Base-by-base conservation (phyloP, 2,113 vertebrate genomes). In the Cervus canadensis region DNA sequence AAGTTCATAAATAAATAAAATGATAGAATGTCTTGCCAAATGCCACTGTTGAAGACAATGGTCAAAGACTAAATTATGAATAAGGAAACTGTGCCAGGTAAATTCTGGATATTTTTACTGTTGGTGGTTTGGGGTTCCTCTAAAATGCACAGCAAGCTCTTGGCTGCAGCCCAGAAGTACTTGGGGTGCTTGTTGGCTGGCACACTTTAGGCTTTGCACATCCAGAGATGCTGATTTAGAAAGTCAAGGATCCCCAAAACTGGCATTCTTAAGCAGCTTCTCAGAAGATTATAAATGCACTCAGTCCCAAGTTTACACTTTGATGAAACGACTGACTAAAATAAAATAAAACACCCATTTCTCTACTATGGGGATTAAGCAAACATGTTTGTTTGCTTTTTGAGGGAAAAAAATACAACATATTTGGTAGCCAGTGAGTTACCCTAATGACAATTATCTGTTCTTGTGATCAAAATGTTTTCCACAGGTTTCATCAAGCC, bases 1-100 rank as follows among this genome's bases (percentile, higher is more conserved):
- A 88, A 89, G 57, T 45, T 95, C 87, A 96, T 96, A 71, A 97
- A 98, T 97, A 97, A 98, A 87, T 96, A 88, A 96, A 85, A 93
- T 40, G 71, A 91, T 3, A 91, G 54, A 71, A 78, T 52, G 5
- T 97, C 82, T 17, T 79, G 50, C 56, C 62, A 96, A 97, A 89
- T 74, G 95, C 16, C 79, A 95, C 12, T 36, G 56, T 21, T 59
- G 16, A 89, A 93, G 59, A 92, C 26, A 92, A 92, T 88, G 94
- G n/a, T 92, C 82, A 87, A 13, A 85, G 91, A 84, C 83, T 98
- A 74, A 97, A 97, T 97, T 93, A 96, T 91, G 50, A 91, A 92
- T 62, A 82, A 93, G 93, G n/a, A 45, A 25, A 81, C 40, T 9
- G 52, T 85, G 62, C 78, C 89, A 40, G 74, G 57, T 21, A 56